Evolutionary conservation across 2,888 invertebrate species (phyloP).

Genomic region (Drosophila buzzatii): DNA sequence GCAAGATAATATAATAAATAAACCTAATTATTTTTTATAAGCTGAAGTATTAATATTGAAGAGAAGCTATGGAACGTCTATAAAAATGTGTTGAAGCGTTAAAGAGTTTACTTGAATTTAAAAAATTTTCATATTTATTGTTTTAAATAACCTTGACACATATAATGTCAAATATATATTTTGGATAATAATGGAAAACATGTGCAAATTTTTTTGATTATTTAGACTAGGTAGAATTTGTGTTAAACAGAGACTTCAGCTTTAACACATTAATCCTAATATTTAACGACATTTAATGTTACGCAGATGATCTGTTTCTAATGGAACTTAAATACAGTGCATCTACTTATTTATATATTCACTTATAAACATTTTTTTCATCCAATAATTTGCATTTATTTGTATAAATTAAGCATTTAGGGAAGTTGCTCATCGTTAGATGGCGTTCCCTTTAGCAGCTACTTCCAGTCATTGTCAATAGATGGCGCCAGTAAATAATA

Average conservation of each 20-base stretch:
- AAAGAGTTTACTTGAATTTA: not conserved
- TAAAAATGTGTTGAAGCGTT: not conserved
- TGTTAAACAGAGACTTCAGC: not conserved
- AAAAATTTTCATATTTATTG: too few species aligned
- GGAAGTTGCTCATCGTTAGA: not conserved
- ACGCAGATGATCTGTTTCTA: not conserved
- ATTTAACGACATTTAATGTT: not conserved
- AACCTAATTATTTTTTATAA: not conserved
- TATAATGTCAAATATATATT: not conserved
- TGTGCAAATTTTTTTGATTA: not conserved
- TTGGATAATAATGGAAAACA: not conserved
- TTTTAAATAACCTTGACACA: not conserved
- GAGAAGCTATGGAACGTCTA: not conserved
- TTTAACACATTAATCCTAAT: not conserved
- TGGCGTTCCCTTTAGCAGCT: not conserved
- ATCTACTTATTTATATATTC: not conserved
- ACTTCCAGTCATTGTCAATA: not conserved
- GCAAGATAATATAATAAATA: not conserved
- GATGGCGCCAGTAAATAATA: not conserved
- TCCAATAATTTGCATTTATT: not conserved
- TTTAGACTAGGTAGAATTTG: not conserved
- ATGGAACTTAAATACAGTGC: not conserved
- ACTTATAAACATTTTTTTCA: not conserved
- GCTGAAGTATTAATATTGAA: not conserved
- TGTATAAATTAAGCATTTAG: not conserved